These are phyloP conservation scores for Lycocerus yunnanus DNA, from an alignment of 2,888 invertebrate genomes.

Conservation along the genomic window DNA sequence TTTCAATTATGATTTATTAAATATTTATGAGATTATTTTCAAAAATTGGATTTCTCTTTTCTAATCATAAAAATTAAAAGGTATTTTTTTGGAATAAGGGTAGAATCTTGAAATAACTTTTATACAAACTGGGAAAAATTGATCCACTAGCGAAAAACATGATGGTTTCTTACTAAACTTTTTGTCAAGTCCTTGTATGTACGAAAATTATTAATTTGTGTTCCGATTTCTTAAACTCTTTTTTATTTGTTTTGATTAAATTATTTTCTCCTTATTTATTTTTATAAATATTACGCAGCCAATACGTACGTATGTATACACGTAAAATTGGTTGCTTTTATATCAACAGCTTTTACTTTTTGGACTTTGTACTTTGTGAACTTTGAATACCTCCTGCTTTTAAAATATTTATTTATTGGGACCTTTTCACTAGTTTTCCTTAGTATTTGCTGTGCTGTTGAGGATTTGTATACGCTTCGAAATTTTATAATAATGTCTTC, in stretches of 20 bases:
- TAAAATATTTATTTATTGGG: neutral
- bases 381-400: neutral
- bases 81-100: too few relatives aligned
- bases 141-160: too few relatives aligned
- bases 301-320: neutral
- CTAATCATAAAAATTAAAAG: too few relatives aligned
- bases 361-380: neutral
- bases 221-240: neutral
- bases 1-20: too few relatives aligned
- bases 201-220: neutral
- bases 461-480: neutral
- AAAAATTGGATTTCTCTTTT: too few relatives aligned
- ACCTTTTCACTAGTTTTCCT: neutral
- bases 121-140: too few relatives aligned
- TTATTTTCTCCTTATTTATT: neutral
- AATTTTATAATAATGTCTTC: constrained; percentile 52
- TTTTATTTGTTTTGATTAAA: neutral
- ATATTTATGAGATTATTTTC: too few relatives aligned
- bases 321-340: too few relatives aligned
- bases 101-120: too few relatives aligned
- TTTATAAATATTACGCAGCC: neutral
- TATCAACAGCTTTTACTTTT: neutral
- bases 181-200: neutral
- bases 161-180: neutral
- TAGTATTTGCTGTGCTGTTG: neutral